Evolutionary conservation across 2,888 invertebrate genomes (phyloP).

Genomic region (Molorchus minor): DNA sequence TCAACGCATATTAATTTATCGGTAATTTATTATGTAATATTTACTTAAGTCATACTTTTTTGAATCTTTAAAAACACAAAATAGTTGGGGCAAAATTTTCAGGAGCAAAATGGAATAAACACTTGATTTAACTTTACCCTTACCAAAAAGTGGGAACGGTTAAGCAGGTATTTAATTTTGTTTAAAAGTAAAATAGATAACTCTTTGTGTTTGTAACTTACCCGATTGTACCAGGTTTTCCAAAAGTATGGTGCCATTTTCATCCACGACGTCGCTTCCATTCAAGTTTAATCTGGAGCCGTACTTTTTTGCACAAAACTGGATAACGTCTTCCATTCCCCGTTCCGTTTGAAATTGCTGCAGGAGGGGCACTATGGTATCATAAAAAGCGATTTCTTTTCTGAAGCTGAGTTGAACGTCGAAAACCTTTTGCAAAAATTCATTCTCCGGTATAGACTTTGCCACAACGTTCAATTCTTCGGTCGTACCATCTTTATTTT

Average conservation of each 20-base stretch:
- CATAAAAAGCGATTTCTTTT: conserved; percentile 66
- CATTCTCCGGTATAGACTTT: conserved; percentile 67
- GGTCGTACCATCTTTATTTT: conserved; percentile 6
- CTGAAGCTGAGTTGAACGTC: conserved; percentile 64
- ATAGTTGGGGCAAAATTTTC: too few relatives aligned
- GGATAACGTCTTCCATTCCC: conserved; percentile 57
- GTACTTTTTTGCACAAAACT: conserved; percentile 54
- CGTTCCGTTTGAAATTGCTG: conserved; percentile 61
- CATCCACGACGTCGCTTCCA: conserved; percentile 58
- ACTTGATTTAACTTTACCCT: too few relatives aligned
- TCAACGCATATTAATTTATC: too few relatives aligned
- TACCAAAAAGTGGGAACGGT: too few relatives aligned
- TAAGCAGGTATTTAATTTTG: too few relatives aligned
- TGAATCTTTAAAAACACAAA: too few relatives aligned
- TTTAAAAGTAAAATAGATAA: too few relatives aligned
- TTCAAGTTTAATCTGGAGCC: conserved; percentile 47
- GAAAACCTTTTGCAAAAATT: conserved; percentile 63
- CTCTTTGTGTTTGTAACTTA: too few relatives aligned
- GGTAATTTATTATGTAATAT: too few relatives aligned
- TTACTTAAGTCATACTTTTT: too few relatives aligned
- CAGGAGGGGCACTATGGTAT: conserved; percentile 61
- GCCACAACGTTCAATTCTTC: conserved; percentile 63
- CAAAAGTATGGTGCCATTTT: conserved; percentile 65
- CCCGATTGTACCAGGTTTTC: conserved; percentile 61
- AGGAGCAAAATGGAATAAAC: too few relatives aligned